Evolutionary conservation across 2,797 vertebrate species (phyloP).

Genomic region (Ceryle rudis): DNA sequence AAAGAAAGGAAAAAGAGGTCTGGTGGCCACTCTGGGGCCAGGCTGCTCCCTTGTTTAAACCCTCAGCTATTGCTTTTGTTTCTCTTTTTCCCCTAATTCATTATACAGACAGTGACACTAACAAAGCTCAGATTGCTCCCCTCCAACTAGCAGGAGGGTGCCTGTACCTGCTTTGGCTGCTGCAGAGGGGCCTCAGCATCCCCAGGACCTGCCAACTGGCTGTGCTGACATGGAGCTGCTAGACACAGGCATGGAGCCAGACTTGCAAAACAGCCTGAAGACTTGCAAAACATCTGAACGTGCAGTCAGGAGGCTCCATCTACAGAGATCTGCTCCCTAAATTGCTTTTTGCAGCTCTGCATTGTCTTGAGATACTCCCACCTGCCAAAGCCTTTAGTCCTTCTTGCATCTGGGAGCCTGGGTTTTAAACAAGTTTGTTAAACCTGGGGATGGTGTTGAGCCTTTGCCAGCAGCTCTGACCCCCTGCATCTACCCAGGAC

Average conservation of each 20-base stretch:
- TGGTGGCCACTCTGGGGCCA: fast-evolving
- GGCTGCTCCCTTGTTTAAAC: background rate
- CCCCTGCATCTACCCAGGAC: fast-evolving
- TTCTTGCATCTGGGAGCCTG: background rate
- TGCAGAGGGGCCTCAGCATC: fast-evolving
- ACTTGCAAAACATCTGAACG: too few relatives aligned
- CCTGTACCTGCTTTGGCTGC: background rate
- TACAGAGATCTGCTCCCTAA: background rate
- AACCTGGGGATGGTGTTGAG: background rate
- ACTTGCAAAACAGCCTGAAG: background rate
- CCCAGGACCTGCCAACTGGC: fast-evolving
- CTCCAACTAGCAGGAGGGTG: background rate
- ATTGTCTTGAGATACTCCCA: fast-evolving
- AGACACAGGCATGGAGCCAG: fast-evolving
- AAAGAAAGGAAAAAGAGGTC: background rate
- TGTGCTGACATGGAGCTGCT: fast-evolving
- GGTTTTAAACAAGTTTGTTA: background rate
- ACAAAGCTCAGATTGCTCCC: fast-evolving
- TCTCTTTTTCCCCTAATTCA: background rate
- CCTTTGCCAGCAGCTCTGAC: background rate
- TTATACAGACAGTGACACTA: background rate
- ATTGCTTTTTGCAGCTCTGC: background rate
- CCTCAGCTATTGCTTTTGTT: background rate
- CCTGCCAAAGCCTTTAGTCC: background rate
- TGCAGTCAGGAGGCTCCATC: fast-evolving